phyloP scores from a whole-genome alignment of 2,113 vertebrate genomes.

The Odobenus rosmarus region DNA sequence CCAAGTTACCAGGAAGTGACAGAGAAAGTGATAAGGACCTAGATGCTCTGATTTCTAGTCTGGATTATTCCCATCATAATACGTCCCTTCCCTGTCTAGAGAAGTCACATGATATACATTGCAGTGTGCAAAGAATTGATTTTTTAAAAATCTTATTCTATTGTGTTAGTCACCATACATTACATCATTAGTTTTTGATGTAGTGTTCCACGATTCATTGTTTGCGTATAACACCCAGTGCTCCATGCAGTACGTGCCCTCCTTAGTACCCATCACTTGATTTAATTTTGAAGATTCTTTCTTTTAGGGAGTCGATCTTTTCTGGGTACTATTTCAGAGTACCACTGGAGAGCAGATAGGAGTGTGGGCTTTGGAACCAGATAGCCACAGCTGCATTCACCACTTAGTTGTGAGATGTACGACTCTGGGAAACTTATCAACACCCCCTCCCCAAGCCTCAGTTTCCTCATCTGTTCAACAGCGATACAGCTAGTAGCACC shows the following conservation, averaged over 20 bases:
- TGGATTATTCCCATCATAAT: not conserved
- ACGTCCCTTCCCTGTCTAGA: not conserved
- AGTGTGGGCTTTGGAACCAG: not conserved
- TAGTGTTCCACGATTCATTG: no score
- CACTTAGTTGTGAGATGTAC: not conserved
- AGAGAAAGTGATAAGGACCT: not conserved
- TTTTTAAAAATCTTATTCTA: no score
- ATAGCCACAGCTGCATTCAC: not conserved
- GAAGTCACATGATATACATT: not conserved
- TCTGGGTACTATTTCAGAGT: not conserved
- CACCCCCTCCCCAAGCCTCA: not conserved
- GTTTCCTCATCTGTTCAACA: not conserved
- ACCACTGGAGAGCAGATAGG: not conserved
- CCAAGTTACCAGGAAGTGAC: not conserved
- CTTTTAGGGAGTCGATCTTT: not conserved
- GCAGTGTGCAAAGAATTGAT: not conserved
- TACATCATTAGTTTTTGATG: no score
- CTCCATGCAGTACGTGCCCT: no score
- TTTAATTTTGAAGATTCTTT: not conserved
- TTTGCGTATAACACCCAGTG: no score
- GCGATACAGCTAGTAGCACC: not conserved
- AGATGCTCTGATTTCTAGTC: not conserved
- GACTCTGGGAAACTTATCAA: not conserved
- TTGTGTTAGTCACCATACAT: no score
- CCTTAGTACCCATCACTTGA: no score